These are phyloP conservation scores for Drosophila pseudotalamancana DNA, from an alignment of 2,888 invertebrate genomes.

Conservation along the genomic window DNA sequence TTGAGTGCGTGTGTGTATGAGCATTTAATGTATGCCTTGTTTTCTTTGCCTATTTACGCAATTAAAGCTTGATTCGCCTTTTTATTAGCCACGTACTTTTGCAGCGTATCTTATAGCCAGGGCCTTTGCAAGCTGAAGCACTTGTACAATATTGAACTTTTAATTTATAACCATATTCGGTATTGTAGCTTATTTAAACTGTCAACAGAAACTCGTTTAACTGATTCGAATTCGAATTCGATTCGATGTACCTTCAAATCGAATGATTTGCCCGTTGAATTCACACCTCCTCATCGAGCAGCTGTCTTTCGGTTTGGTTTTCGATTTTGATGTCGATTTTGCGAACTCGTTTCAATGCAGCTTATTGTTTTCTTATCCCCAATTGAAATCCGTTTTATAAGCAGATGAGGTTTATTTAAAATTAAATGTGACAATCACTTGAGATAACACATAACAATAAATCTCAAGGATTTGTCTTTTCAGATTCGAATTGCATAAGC, in stretches of 20 bases:
- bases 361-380: slow-evolving; percentile 16
- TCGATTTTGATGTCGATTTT: not conserved
- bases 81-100: slow-evolving; percentile 23
- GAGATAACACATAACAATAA: slow-evolving; percentile 29
- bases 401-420: slow-evolving; percentile 16
- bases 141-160: slow-evolving; percentile 46
- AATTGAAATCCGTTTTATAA: slow-evolving; percentile 4
- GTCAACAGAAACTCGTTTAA: slow-evolving; percentile 23
- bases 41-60: slow-evolving; percentile 53
- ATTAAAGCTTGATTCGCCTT: slow-evolving; percentile 28
- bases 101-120: slow-evolving; percentile 15
- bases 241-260: slow-evolving; percentile 2
- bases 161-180: slow-evolving; percentile 45
- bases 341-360: slow-evolving; percentile 19
- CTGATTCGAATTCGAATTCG: slow-evolving; percentile 1
- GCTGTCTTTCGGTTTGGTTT: not conserved
- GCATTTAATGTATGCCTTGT: slow-evolving; percentile 44
- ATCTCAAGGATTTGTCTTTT: slow-evolving; percentile 15
- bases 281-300: slow-evolving; percentile 24
- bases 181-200: slow-evolving; percentile 16
- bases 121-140: slow-evolving; percentile 16
- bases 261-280: slow-evolving; percentile 13
- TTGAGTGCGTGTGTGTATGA: not conserved
- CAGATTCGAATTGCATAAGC: slow-evolving; percentile 5
- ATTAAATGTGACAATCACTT: slow-evolving; percentile 37